Conservation (phyloP, 2,888 invertebrate genomes). For the Eurois occulta region DNA sequence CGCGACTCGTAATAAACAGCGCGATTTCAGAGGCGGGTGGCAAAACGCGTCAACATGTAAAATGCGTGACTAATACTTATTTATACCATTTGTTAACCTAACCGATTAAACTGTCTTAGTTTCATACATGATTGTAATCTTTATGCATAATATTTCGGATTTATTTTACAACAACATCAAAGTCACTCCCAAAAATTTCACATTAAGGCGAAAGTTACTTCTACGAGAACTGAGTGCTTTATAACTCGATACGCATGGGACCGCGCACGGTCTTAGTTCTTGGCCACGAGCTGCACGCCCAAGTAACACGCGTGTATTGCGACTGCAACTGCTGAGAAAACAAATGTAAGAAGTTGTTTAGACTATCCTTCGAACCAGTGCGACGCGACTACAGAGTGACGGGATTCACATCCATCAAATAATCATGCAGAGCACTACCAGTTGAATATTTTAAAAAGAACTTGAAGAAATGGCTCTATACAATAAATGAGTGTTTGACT, state of each 20-base stretch:
- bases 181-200: not conserved
- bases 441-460: too few relatives aligned
- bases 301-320: not conserved
- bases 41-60: not conserved
- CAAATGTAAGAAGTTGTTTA: not conserved
- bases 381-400: not conserved
- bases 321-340: not conserved
- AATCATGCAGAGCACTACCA: too few relatives aligned
- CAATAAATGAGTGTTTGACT: too few relatives aligned
- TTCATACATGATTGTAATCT: not conserved
- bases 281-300: not conserved
- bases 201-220: not conserved
- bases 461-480: too few relatives aligned
- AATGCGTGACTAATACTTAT: too few relatives aligned
- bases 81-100: not conserved
- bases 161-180: not conserved
- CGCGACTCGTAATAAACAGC: too few relatives aligned
- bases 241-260: not conserved
- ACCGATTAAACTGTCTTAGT: not conserved
- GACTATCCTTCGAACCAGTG: not conserved
- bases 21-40: not conserved
- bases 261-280: conserved; percentile 3
- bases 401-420: too few relatives aligned
- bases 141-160: not conserved
- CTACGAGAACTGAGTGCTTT: not conserved